Base-by-base conservation (phyloP, 2,888 invertebrate species). In the Hyposoter didymator region DNA sequence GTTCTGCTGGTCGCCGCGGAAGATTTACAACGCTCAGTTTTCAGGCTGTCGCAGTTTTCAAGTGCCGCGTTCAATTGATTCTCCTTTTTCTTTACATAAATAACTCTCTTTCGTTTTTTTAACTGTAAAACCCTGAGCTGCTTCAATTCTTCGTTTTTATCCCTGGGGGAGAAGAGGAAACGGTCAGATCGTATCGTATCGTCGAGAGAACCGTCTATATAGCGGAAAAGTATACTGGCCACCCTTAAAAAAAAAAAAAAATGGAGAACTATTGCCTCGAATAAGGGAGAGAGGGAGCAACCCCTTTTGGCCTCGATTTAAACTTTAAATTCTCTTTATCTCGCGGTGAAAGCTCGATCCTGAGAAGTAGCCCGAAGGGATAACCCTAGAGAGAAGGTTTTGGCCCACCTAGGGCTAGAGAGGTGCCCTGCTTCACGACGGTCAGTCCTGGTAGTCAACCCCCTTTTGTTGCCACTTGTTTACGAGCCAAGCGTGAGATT, bases 311-410 rank as follows among this genome's bases (percentile, higher is more conserved):
- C 82, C 84, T 81, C 87, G 89, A 91, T 93, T 91, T 92, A 93
- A 93, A 93, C 90, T 93, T 93, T 90, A 93, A 93, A 93, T 91
- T 91, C 90, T 90, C 91, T 93, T 93, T 93, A 93, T 93, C 93
- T 93, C 89, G 90, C 90, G 88, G 86, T 89, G 89, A 87, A 86
- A 88, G 88, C 89, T 89, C 90, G 90, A 91, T 92, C 89, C 91
- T 86, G 89, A 88, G 87, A 88, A 90, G 90, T 91, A 88, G 90
- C 89, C 90, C 89, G 84, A 91, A 90, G 91, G 91, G 91, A 91
- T 90, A 86, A 78, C 88, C 87, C 84, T 81, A 78, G 81, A 74
- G 81, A 59, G 66, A 76, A 70, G 62, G 64, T 66, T n/a, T n/a
- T 66, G 70, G 49, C 83, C 59, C 73, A 73, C 59, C 66, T 59